phyloP scores from a whole-genome alignment of 2,888 invertebrate species.

The Ormia ochracea region DNA sequence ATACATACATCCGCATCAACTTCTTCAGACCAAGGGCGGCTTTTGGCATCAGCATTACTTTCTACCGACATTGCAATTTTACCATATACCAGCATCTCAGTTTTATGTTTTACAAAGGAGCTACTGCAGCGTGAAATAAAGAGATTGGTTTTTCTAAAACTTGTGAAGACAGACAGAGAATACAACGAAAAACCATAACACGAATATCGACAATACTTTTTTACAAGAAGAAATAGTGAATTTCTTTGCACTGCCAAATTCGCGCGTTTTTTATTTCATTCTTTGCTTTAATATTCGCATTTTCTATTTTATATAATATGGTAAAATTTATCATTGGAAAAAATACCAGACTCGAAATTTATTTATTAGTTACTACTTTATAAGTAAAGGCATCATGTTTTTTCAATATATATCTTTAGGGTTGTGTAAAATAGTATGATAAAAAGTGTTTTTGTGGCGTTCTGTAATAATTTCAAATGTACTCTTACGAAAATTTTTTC shows the following conservation, averaged over 20 bases:
- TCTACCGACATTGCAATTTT: constrained; percentile 37
- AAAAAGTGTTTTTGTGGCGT: too few relatives aligned
- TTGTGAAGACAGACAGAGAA: neutral
- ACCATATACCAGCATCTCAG: constrained; percentile 42
- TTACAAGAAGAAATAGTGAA: neutral
- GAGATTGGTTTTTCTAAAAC: neutral
- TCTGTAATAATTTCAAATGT: too few relatives aligned
- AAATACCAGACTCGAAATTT: too few relatives aligned
- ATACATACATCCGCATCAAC: constrained; percentile 46
- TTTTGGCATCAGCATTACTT: constrained; percentile 6
- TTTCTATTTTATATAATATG: too few relatives aligned
- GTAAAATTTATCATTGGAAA: too few relatives aligned
- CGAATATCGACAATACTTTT: neutral
- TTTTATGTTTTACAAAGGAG: neutral
- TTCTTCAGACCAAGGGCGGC: constrained; percentile 48
- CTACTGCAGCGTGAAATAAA: neutral
- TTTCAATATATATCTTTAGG: too few relatives aligned
- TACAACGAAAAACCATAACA: neutral
- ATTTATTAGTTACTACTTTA: too few relatives aligned
- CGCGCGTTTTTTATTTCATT: constrained; percentile 35
- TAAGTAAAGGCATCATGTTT: too few relatives aligned
- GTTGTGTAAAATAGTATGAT: too few relatives aligned
- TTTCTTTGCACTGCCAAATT: constrained; percentile 10
- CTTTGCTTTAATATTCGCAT: constrained; percentile 11
- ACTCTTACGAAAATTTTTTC: too few relatives aligned